These are phyloP conservation scores for Ciconia boyciana DNA, from an alignment of 2,113 vertebrate species.

Conservation along the genomic window DNA sequence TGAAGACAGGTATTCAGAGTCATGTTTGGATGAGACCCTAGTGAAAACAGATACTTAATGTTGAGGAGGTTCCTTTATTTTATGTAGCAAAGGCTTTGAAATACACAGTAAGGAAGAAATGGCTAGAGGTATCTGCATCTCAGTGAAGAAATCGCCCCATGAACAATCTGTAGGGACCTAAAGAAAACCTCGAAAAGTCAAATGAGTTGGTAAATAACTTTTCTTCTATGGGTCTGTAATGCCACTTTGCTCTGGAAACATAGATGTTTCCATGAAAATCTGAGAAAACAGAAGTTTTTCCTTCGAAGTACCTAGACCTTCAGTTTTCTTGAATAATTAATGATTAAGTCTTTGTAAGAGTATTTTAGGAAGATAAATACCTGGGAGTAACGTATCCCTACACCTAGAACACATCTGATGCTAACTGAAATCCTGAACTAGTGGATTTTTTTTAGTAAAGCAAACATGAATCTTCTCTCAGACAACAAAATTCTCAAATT, in stretches of 20 bases:
- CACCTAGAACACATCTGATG: neutral
- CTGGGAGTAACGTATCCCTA: neutral
- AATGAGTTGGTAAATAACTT: neutral
- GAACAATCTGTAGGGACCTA: neutral
- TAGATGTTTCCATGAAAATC: neutral
- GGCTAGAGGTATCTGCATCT: neutral
- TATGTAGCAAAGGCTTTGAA: neutral
- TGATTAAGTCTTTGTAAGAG: neutral
- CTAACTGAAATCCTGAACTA: neutral
- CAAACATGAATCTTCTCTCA: neutral
- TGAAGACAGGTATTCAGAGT: neutral
- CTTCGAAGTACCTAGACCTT: neutral
- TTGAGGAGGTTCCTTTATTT: neutral
- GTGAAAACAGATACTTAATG: neutral
- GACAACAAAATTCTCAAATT: neutral
- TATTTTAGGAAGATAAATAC: neutral
- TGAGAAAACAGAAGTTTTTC: neutral
- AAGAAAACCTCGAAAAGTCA: neutral
- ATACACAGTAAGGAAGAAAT: neutral
- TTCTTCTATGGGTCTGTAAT: neutral
- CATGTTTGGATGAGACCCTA: neutral
- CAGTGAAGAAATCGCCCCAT: neutral
- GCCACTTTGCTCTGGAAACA: neutral
- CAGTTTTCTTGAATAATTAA: neutral
- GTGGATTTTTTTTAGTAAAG: neutral